Evolutionary conservation across 2,888 invertebrate species (phyloP), one percentile per base, ranked within the genome.

Genomic region (Ophioninae sp.): DNA sequence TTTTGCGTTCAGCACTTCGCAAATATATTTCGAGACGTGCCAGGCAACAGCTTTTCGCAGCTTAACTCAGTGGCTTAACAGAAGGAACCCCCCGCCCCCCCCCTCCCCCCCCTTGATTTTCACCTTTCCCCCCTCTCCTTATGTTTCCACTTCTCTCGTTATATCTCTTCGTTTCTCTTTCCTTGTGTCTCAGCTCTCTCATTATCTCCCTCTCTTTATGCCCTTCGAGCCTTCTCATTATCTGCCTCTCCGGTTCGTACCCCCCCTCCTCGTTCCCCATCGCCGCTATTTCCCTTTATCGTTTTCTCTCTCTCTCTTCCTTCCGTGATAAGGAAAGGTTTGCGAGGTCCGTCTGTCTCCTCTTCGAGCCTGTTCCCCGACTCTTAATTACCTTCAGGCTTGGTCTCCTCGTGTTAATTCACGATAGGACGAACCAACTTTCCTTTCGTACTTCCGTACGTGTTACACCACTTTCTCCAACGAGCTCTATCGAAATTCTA

Each of bases 301-400:
- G 13, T 13, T 13, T 44, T 44, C 44, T 44, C 73, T 23, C 20
- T 73, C 63, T 44, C 20, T 44, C 73, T 41, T 67, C 56, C 64
- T n/a, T 30, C 76, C 13, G 79, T 61, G 82, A 83, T 79, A 79
- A 83, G 79, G 79, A 82, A 79, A 83, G 79, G 75, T 65, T 83
- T 76, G 75, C 23, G 79, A 39, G 68, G 63, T 64, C 74, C 64
- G 63, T 30, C 3, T 69, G 78, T 64, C 74, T 69, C 51, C 61
- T 71, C 65, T 73, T 51, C 22, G 68, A 44, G 74, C 65, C 76
- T 68, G 61, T 63, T 75, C 71, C 71, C 67, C 56, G 20, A 51
- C 41, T 67, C 79, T 83, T 79, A 83, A 83, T 83, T 83, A 83
- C 79, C 67, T 37, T 17, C 39, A 44, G 30, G 44, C 41, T 67